These are phyloP conservation scores for Tragelaphus buxtoni DNA, from an alignment of 2,113 vertebrate genomes.

Conservation along the genomic window DNA sequence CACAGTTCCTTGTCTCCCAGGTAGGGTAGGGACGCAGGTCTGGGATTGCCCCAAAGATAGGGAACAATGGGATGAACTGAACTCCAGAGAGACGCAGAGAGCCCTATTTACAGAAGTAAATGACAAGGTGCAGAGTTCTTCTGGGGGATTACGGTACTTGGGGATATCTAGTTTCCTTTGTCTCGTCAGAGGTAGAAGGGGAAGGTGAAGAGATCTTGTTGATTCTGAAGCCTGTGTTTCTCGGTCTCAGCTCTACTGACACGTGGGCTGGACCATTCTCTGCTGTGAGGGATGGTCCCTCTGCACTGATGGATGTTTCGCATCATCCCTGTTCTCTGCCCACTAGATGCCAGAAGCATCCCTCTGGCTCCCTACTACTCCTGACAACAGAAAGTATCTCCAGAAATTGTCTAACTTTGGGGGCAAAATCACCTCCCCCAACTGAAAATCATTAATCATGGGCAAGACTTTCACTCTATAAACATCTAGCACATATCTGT, in stretches of 20 bases:
- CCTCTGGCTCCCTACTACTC: accelerated
- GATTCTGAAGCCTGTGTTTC: neutral
- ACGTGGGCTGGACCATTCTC: neutral
- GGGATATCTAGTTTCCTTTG: neutral
- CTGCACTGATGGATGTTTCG: neutral
- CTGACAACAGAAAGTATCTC: neutral
- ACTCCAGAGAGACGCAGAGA: neutral
- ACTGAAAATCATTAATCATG: neutral
- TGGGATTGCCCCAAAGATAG: constrained; percentile 34
- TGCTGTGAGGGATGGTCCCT: neutral
- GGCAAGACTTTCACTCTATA: neutral
- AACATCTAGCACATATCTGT: neutral
- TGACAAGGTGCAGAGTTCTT: neutral
- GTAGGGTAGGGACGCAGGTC: neutral
- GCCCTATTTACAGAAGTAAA: neutral
- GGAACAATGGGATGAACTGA: neutral
- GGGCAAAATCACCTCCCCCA: neutral
- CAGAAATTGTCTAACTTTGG: neutral
- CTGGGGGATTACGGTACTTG: neutral
- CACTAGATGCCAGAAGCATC: neutral
- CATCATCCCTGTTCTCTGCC: neutral
- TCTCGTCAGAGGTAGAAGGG: neutral
- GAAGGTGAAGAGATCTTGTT: neutral
- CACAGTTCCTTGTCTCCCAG: neutral
- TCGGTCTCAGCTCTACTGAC: neutral